Percentiles rank a stretch among this genome's conserved stretches.
Evolutionary conservation across 2,888 invertebrate genomes (phyloP).

Genomic region (Parascotia fuliginaria): DNA sequence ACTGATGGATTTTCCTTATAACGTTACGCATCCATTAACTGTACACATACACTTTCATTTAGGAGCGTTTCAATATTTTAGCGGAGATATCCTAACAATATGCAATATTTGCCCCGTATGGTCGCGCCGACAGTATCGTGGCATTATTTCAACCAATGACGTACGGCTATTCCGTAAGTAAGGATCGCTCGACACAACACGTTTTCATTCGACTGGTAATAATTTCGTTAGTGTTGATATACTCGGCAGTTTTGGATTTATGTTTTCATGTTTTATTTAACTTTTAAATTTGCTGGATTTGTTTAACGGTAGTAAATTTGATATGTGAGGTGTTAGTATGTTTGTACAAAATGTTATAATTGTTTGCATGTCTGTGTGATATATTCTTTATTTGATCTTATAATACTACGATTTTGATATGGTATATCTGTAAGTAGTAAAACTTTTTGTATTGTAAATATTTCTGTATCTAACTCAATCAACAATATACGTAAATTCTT

Average conservation of each 20-base stretch:
- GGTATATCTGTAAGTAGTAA: no score
- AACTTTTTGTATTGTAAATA: no score
- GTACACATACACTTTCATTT: conserved; percentile 21
- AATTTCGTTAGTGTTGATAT: conserved; percentile 19
- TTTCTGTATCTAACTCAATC: no score
- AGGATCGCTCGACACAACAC: conserved; percentile 28
- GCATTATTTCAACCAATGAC: conserved; percentile 41
- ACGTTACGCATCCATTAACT: conserved; percentile 30
- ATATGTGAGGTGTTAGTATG: conserved; percentile 1
- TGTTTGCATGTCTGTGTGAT: no score
- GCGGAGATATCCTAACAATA: conserved; percentile 1
- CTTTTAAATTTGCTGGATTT: conserved; percentile 29
- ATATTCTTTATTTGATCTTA: no score
- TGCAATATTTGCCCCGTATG: conserved; percentile 33
- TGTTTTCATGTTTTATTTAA: conserved; percentile 16
- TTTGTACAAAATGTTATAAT: not conserved
- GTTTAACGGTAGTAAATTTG: conserved; percentile 8
- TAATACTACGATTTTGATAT: no score
- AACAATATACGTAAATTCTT: no score
- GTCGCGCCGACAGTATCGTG: conserved; percentile 16
- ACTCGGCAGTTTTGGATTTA: conserved; percentile 18
- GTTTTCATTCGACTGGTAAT: conserved; percentile 32
- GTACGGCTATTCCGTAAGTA: conserved; percentile 21
- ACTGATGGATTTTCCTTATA: conserved; percentile 43
- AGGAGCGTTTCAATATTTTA: conserved; percentile 20